Evolutionary conservation across 2,888 invertebrate species (phyloP), one percentile per base, ranked within the genome.

Genomic region (Timandra comae): DNA sequence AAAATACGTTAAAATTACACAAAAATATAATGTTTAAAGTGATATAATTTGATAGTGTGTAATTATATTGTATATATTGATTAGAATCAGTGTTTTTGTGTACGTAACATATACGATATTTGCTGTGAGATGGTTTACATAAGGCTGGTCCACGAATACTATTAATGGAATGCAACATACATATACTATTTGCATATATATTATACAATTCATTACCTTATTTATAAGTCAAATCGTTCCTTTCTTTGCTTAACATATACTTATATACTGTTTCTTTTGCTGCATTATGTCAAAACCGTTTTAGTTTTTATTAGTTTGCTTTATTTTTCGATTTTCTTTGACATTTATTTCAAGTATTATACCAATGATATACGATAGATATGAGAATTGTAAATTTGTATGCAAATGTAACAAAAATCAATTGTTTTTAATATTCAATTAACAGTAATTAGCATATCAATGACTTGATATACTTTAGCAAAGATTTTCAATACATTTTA

Each of bases 201-300:
- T 52, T 38, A 42, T 24, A 49, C 33, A 33, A 38, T 29, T 32
- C 30, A 30, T 7, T 24, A 27, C 10, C 27, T 35, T 38, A 31
- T 9, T 25, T 35, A 31, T n/a, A n/a, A n/a, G n/a, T 23, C 12
- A 25, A 5, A 11, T 26, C 33, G 30, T 25, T 12, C 11, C 3
- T 6, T 1, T n/a, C 12, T 27, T 27, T 31, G 10, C 12, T 7
- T 10, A 26, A 10, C 26, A 40, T 24, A 38, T 33, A 30, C 26
- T 1, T 1, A 13, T n/a, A n/a, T n/a, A n/a, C n/a, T n/a, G n/a
- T n/a, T n/a, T n/a, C n/a, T 65, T 54, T 64, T 57, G 59, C 78
- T 78, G 78, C 79, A 78, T 73, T 78, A 76, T 75, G 78, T 63
- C 70, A 67, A 62, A 59, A 52, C 46, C n/a, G n/a, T n/a, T n/a